Conservation (phyloP, 2,888 invertebrate species). For the Eilema sororculum region DNA sequence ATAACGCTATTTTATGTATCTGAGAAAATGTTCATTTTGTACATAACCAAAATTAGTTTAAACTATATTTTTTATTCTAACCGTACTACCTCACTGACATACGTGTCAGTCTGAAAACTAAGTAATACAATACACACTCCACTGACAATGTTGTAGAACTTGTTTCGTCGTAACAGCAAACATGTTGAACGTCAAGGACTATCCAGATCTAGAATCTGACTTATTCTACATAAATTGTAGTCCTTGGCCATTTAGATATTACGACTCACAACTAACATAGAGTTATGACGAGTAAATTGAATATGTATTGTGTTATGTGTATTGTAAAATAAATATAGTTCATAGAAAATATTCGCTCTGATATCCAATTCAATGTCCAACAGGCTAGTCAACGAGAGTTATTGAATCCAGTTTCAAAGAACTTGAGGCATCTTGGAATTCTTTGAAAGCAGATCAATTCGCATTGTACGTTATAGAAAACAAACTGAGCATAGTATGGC, state of each 20-base stretch:
- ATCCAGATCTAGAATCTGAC: conserved; percentile 36
- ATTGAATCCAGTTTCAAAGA: conserved; percentile 17
- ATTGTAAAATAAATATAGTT: conserved; percentile 22
- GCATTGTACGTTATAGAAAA: neutral
- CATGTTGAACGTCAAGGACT: neutral
- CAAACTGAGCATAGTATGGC: neutral
- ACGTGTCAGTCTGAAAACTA: neutral
- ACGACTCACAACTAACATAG: conserved; percentile 41
- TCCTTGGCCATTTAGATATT: conserved; percentile 11
- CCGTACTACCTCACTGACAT: neutral
- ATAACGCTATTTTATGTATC: neutral
- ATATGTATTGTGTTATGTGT: conserved; percentile 36
- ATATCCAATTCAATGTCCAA: conserved; percentile 7
- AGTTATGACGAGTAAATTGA: conserved; percentile 51
- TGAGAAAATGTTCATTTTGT: neutral
- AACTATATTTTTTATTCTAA: neutral
- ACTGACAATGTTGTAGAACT: conserved; percentile 1
- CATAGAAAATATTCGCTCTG: conserved; percentile 15
- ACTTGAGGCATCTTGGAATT: conserved; percentile 5
- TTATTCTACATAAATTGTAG: conserved; percentile 31
- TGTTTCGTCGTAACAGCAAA: conserved; percentile 5
- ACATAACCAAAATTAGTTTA: neutral
- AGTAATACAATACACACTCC: conserved; percentile 3
- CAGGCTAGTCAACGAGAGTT: conserved; percentile 4
- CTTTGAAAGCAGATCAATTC: conserved; percentile 12